phyloP scores from a whole-genome alignment of 2,797 vertebrate species.

The Pogoniulus pusillus region DNA sequence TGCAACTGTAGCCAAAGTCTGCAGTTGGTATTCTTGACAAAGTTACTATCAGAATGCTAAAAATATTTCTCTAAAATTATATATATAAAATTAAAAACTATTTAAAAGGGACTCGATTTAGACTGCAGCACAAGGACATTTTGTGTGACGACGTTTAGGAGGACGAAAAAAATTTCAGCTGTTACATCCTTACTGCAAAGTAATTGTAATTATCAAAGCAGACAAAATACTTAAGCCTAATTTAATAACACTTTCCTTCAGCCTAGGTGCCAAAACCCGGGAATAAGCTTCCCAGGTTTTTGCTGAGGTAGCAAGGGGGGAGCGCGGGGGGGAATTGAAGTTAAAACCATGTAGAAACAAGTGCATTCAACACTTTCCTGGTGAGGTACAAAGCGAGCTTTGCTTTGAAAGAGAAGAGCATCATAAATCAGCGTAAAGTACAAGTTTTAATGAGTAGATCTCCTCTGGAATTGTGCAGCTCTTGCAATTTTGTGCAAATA shows the following conservation, averaged over 20 bases:
- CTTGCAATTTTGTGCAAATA: constrained; percentile 46
- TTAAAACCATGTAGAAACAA: constrained; percentile 48
- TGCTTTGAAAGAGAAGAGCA: constrained; percentile 48
- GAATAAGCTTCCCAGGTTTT: constrained; percentile 57
- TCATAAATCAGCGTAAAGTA: constrained; percentile 39
- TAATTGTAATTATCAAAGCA: constrained; percentile 74
- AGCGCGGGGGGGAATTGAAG: neutral
- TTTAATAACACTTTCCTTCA: constrained; percentile 72
- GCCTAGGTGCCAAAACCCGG: constrained; percentile 66
- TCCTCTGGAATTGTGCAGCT: constrained; percentile 53
- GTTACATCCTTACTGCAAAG: constrained; percentile 72
- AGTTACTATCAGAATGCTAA: constrained; percentile 72
- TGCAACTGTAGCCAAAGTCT: constrained; percentile 60
- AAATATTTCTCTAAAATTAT: constrained; percentile 74
- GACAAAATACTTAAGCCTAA: constrained; percentile 72
- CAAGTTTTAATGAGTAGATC: constrained; percentile 59
- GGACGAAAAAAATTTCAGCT: constrained; percentile 75
- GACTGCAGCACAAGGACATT: constrained; percentile 69
- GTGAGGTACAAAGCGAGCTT: constrained; percentile 14
- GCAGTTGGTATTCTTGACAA: constrained; percentile 73
- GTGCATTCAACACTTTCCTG: constrained; percentile 32
- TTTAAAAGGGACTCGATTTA: constrained; percentile 64
- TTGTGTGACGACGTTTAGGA: constrained; percentile 66
- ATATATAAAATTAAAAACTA: constrained; percentile 13
- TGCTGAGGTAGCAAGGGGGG: constrained; percentile 19